phyloP scores from a whole-genome alignment of 2,888 invertebrate species.

The Spodoptera littoralis region DNA sequence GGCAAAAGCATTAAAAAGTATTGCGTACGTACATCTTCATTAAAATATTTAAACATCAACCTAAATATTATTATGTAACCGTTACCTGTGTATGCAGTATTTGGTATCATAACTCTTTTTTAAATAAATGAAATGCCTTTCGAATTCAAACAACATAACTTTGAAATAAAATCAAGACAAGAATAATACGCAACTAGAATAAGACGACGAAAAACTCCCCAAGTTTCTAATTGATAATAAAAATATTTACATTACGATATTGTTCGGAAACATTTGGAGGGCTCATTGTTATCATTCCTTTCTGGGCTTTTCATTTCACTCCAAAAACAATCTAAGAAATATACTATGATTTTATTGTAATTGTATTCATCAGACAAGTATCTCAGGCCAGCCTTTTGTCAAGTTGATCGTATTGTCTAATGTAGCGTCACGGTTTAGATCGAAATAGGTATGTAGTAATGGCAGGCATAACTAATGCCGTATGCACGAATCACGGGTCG shows the following conservation, averaged over 20 bases:
- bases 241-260: slow-evolving; percentile 43
- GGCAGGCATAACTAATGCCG: slow-evolving; percentile 62
- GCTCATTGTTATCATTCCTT: slow-evolving; percentile 16
- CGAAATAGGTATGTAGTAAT: slow-evolving; percentile 42
- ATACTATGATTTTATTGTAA: slow-evolving; percentile 16
- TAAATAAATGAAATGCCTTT: too few relatives aligned
- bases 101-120: too few relatives aligned
- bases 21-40: too few relatives aligned
- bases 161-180: slow-evolving; percentile 17
- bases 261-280: slow-evolving; percentile 22
- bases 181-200: slow-evolving; percentile 16
- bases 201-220: slow-evolving; percentile 5
- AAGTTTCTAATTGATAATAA: slow-evolving; percentile 36
- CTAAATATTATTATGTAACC: too few relatives aligned
- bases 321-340: slow-evolving; percentile 20
- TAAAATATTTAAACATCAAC: too few relatives aligned
- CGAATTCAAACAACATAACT: too few relatives aligned
- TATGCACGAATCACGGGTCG: slow-evolving; percentile 55
- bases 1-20: too few relatives aligned
- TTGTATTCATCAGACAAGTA: slow-evolving; percentile 12
- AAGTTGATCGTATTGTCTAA: slow-evolving; percentile 24
- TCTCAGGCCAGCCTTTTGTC: slow-evolving; percentile 13
- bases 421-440: slow-evolving; percentile 42
- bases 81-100: too few relatives aligned
- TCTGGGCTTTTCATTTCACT: slow-evolving; percentile 10